Conservation (phyloP, 2,113 vertebrate species). For the Psittacara wagleri region DNA sequence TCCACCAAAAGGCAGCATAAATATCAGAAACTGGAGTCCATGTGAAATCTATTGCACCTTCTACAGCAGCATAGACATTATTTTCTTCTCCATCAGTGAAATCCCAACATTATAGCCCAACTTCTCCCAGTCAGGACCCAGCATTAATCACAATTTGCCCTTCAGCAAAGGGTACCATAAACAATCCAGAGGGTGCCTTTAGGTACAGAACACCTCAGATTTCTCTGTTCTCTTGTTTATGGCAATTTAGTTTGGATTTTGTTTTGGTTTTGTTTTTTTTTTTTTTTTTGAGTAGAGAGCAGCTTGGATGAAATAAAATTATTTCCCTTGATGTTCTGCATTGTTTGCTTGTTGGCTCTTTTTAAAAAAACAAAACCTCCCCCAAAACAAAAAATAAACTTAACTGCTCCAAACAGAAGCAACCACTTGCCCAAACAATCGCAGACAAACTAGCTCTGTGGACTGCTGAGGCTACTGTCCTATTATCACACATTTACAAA, state of each 20-base stretch:
- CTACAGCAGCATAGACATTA: background rate
- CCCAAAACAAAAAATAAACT: background rate
- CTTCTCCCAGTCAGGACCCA: background rate
- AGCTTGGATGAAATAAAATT: background rate
- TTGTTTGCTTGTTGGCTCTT: background rate
- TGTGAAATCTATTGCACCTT: background rate
- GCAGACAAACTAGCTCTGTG: background rate
- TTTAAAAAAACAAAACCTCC: background rate
- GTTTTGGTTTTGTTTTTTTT: background rate
- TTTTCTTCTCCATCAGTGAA: background rate
- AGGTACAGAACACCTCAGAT: background rate
- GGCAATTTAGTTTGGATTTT: background rate
- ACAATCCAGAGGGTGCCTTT: background rate
- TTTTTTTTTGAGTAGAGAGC: background rate
- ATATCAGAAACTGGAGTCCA: background rate
- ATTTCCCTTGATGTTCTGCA: background rate
- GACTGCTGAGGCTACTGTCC: background rate
- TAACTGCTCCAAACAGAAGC: background rate
- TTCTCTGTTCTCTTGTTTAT: background rate
- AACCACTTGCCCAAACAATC: background rate
- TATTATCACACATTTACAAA: constrained; percentile 35
- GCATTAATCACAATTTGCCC: background rate
- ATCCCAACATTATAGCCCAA: background rate
- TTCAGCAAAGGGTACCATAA: background rate
- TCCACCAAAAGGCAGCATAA: background rate